Base-by-base conservation (phyloP, 23 tunicate species). In the Botrylloides violaceus region DNA sequence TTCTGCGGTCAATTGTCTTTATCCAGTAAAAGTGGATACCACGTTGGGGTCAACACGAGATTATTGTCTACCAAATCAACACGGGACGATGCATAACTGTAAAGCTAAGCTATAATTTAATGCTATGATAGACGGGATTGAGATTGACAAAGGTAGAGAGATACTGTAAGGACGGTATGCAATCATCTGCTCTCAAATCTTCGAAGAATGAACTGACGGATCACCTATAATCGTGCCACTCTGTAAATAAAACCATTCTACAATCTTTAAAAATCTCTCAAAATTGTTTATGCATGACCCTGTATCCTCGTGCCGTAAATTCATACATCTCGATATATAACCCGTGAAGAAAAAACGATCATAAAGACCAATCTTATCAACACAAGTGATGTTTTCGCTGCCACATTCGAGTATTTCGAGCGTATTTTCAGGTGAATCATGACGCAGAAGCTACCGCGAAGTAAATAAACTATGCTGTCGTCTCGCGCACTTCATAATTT, bases 11-110 rank as follows among this genome's bases (percentile, higher is more conserved):
- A 7, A 43, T 43, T 43, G 53, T 15, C 15, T 9, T 7, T 43
- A 43, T 43, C 9, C 9, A 15, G 15, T 7, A 43, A 43, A 43
- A 43, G 15, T 43, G 53, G 15, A 9, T 9, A 15, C 53, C 15
- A 43, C 53, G 53, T 43, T 43, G 53, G 53, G 53, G 53, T 43
- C 53, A 43, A 43, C 53, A 43, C 53, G 12, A 15, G 53, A 43
- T 43, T 43, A 43, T 15, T 43, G 53, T 43, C 53, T 7, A 43
- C 53, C 12, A 43, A 43, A 43, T 9, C 53, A 43, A 43, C 12
- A 43, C 53, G 53, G 15, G 15, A 15, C 12, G 12, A 43, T 15
- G 15, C 53, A 15, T 9, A 43, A 15, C 53, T 7, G 15, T 7
- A 7, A 15, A 7, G 15, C 9, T 43, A 9, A 43, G 9, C 15